Base-by-base conservation (phyloP, 2,888 invertebrate genomes). In the Leistus spinibarbis region DNA sequence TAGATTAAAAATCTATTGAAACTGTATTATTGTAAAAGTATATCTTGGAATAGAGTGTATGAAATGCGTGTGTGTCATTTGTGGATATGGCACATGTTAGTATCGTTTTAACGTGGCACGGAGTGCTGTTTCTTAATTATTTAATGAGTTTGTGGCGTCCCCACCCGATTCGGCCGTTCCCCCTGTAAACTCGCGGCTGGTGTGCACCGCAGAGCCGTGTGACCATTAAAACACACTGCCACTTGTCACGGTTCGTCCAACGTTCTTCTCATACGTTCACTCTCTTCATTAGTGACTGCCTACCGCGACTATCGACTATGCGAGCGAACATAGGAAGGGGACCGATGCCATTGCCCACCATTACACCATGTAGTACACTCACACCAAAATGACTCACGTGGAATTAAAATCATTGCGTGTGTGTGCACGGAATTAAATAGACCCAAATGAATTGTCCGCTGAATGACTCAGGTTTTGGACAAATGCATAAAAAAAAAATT, bases 41-140 rank as follows among this genome's bases (percentile, higher is more conserved):
- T 40, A 40, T 40, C 4, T 40, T 10, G 40, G 2, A 40, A 40
- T 40, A 7, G 10, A 10, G 7, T 40, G 40, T 40, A 10, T 40
- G 40, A n/a, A n/a, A n/a, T 40, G 40, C 10, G 40, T 40, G 40
- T 3, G 7, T 40, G 40, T 40, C n/a, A n/a, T n/a, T 3, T 54
- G 54, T 54, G 54, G 54, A 54, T 17, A 54, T 17, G 54, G 54
- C 54, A 54, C 54, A 54, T 54, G 54, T 54, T 13, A 16, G 60
- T 60, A 60, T 60, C 60, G 19, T 1, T 60, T 60, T 60, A 60
- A 60, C 20, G 60, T 60, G 60, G 22, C 16, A 60, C 60, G 10
- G 16, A 60, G 60, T 60, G 60, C 60, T 73, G 73, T 67, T 73
- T 73, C 67, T 67, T 73, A 73, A 73, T 73, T 67, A 73, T 73